phyloP scores from a whole-genome alignment of 1,140 invertebrate species.

The Plodia interpunctella region DNA sequence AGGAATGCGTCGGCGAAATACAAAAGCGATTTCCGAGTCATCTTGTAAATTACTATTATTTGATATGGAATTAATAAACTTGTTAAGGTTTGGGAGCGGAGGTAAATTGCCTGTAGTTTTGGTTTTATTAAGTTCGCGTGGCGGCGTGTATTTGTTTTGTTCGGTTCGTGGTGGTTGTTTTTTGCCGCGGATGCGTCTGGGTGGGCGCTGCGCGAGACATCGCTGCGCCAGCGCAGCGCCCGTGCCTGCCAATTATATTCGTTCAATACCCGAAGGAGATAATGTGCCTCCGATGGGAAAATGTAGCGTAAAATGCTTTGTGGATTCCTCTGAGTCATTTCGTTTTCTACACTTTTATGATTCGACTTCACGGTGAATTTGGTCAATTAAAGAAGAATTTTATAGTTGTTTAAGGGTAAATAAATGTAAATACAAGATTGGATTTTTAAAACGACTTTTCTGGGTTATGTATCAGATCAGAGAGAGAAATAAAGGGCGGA shows the following conservation, averaged over 20 bases:
- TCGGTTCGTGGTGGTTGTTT: slow-evolving; percentile 59
- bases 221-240: slow-evolving; percentile 57
- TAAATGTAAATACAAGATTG: background rate
- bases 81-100: slow-evolving; percentile 69
- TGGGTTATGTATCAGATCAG: too few relatives aligned
- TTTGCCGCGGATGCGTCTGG: slow-evolving; percentile 55
- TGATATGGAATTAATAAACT: slow-evolving; percentile 74
- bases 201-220: slow-evolving; percentile 64
- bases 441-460: too few relatives aligned
- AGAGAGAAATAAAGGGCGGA: too few relatives aligned
- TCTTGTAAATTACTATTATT: slow-evolving; percentile 73
- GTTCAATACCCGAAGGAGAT: slow-evolving; percentile 33
- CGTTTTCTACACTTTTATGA: slow-evolving; percentile 24
- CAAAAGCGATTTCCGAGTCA: slow-evolving; percentile 64
- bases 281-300: slow-evolving; percentile 45
- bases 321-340: slow-evolving; percentile 50
- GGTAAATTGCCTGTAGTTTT: slow-evolving; percentile 64
- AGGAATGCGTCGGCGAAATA: slow-evolving; percentile 60
- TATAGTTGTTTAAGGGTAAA: background rate
- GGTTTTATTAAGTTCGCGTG: slow-evolving; percentile 70
- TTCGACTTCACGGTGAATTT: background rate
- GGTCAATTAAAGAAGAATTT: background rate
- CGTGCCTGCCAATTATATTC: slow-evolving; percentile 46
- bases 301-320: slow-evolving; percentile 56
- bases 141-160: slow-evolving; percentile 68